Percentiles rank a stretch among this genome's conserved stretches.
These are phyloP conservation scores for Chaetodon trifasciatus DNA, from an alignment of 2,797 vertebrate species.

Conservation along the genomic window DNA sequence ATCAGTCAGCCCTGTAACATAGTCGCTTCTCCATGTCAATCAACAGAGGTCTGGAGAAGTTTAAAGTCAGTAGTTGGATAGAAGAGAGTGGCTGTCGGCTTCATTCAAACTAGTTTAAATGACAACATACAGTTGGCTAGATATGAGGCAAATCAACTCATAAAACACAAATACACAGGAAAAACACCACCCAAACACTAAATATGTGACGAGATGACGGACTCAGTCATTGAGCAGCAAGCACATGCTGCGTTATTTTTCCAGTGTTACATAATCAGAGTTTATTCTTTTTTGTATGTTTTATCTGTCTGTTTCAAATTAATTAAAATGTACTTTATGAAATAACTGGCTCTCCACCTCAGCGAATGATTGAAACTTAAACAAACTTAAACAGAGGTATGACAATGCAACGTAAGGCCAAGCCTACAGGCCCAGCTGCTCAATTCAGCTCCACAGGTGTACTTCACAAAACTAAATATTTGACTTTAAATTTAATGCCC, in stretches of 20 bases:
- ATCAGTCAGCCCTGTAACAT: constrained; percentile 16
- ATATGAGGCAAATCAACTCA: not conserved
- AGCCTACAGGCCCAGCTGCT: not conserved
- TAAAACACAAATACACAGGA: not conserved
- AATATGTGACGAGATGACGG: not conserved
- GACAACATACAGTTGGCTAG: constrained; percentile 11
- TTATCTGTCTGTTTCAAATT: not conserved
- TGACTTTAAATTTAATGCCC: not conserved
- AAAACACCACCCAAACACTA: not conserved
- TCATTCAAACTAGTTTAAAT: constrained; percentile 50
- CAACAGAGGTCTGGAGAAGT: constrained; percentile 49
- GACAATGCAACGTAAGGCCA: no score
- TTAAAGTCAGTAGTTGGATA: constrained; percentile 38
- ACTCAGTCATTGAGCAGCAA: not conserved
- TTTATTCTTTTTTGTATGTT: not conserved
- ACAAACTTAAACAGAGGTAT: not conserved
- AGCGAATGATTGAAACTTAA: not conserved
- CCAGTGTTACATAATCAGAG: not conserved
- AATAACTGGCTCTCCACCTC: not conserved
- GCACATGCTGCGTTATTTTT: not conserved
- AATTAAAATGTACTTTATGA: not conserved
- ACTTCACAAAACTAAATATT: constrained; percentile 14
- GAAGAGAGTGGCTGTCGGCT: constrained; percentile 49
- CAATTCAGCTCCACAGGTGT: constrained; percentile 15
- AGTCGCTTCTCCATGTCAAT: constrained; percentile 23